phyloP scores from a whole-genome alignment of 37 sponge, comb jelly and placozoan genomes.

The Petrosia ficiformis region DNA sequence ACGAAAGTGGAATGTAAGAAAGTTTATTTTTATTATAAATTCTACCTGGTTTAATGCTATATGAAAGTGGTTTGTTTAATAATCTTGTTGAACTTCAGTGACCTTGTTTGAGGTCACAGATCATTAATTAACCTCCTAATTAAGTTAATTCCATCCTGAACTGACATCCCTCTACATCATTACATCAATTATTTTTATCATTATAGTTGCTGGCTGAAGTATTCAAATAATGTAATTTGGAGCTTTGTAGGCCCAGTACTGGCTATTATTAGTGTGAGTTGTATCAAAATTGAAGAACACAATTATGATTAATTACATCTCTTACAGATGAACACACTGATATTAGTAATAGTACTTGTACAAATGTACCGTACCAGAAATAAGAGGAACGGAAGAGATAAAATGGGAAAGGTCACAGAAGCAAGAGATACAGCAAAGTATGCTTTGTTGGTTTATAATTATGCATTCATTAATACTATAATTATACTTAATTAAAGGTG shows the following conservation, averaged over 20 bases:
- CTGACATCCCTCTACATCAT: no score
- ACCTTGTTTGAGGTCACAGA: no score
- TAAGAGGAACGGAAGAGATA: background rate
- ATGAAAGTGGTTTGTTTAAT: no score
- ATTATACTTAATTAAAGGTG: background rate
- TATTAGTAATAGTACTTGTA: slow-evolving; percentile 26
- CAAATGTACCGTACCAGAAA: background rate
- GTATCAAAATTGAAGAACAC: background rate
- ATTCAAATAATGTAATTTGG: slow-evolving; percentile 25
- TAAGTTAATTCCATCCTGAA: no score
- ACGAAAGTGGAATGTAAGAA: background rate
- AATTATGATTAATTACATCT: background rate
- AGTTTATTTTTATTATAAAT: background rate
- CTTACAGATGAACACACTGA: slow-evolving; percentile 25
- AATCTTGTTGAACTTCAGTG: no score
- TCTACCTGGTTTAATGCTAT: no score
- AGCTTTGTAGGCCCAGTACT: slow-evolving; percentile 49
- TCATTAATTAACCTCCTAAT: no score
- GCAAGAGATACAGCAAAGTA: background rate
- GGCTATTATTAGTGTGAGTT: slow-evolving; percentile 32
- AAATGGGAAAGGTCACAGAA: background rate
- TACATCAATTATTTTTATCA: background rate
- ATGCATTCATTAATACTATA: background rate
- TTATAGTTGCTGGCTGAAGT: slow-evolving; percentile 42
- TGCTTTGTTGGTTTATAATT: background rate